These are phyloP conservation scores for Lepilemur septentrionalis DNA, from an alignment of 2,797 vertebrate genomes.

Conservation along the genomic window DNA sequence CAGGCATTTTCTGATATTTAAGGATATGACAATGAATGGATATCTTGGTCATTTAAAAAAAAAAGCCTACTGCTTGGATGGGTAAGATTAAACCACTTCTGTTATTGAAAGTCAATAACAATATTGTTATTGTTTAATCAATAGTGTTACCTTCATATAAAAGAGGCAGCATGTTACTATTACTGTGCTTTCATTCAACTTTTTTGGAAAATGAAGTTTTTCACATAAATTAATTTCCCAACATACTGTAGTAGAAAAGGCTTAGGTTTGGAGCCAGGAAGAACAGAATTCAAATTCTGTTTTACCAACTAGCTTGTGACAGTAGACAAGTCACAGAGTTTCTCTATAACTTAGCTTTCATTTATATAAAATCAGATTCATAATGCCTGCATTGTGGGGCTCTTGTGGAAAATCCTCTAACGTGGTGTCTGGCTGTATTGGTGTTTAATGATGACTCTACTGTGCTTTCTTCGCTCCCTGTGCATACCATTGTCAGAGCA, in stretches of 20 bases:
- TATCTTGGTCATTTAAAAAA: not conserved
- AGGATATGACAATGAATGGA: not conserved
- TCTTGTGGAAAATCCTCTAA: not conserved
- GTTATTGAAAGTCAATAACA: not conserved
- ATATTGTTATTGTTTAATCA: not conserved
- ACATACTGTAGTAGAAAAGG: not conserved
- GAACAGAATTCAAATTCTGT: not conserved
- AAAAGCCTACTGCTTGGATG: not conserved
- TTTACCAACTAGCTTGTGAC: not conserved
- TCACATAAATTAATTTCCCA: not conserved
- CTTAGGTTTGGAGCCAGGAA: not conserved
- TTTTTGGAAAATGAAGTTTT: not conserved
- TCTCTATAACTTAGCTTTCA: not conserved
- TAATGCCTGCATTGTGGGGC: not conserved
- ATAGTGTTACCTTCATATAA: not conserved
- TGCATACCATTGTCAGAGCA: rapidly evolving
- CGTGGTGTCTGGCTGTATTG: not conserved
- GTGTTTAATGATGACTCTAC: not conserved
- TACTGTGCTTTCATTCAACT: not conserved
- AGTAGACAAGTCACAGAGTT: not conserved
- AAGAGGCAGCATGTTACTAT: not conserved
- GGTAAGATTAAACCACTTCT: not conserved
- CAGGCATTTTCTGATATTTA: not conserved
- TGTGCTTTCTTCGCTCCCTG: not conserved
- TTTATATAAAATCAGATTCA: not conserved